Conservation (phyloP, 2,888 invertebrate genomes). For the Vesta saturnalis region DNA sequence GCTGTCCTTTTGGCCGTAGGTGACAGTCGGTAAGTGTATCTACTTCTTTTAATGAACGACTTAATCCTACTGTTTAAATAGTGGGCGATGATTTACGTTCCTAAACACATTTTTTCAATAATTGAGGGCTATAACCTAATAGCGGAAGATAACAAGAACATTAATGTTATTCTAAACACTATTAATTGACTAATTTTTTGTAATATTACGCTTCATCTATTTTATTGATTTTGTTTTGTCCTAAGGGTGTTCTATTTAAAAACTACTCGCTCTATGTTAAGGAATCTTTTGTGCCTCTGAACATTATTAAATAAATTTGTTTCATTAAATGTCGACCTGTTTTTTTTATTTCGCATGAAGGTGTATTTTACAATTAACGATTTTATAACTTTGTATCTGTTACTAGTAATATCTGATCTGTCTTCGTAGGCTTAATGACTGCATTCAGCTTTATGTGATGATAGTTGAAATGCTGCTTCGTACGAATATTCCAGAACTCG, state of each 20-base stretch:
- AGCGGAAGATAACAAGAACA: constrained; percentile 28
- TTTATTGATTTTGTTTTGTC: constrained; percentile 36
- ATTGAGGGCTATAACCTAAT: constrained; percentile 33
- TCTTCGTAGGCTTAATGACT: too few relatives aligned
- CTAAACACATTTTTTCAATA: constrained; percentile 29
- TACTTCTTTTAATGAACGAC: constrained; percentile 26
- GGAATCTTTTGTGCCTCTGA: not conserved
- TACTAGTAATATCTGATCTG: too few relatives aligned
- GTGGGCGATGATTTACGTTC: constrained; percentile 33
- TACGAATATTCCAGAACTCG: too few relatives aligned
- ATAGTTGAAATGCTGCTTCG: too few relatives aligned
- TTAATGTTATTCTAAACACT: constrained; percentile 32
- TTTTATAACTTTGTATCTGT: too few relatives aligned
- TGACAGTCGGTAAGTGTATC: constrained; percentile 21
- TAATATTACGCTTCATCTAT: constrained; percentile 40
- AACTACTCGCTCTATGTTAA: not conserved
- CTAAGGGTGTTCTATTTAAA: constrained; percentile 22
- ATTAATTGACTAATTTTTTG: constrained; percentile 38
- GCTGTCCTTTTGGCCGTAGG: constrained; percentile 17
- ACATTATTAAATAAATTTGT: too few relatives aligned
- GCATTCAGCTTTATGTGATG: too few relatives aligned
- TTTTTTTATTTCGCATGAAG: too few relatives aligned
- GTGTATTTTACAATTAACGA: too few relatives aligned
- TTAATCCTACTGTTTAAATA: constrained; percentile 30
- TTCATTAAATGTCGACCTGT: too few relatives aligned